Evolutionary conservation across 2,888 invertebrate species (phyloP), one percentile per base, ranked within the genome.

Genomic region (Unio delphinus): DNA sequence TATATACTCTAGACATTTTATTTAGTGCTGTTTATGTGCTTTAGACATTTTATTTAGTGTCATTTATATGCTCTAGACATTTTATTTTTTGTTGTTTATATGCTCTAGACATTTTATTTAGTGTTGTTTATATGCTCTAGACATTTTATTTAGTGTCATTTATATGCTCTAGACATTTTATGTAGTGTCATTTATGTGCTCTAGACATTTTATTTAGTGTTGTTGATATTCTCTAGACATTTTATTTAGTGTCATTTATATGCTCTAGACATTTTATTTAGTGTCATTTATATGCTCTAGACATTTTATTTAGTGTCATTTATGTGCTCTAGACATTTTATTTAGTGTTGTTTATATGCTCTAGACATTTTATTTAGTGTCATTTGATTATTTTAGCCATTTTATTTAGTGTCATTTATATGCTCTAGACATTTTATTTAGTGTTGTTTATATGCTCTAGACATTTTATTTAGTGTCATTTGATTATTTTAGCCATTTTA

Each of bases 371-470:
- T 23, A 58, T 23, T 23, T n/a, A 20, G 20, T 20, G n/a, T n/a
- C n/a, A n/a, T n/a, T n/a, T n/a, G n/a, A n/a, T n/a, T n/a, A n/a
- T n/a, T n/a, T n/a, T n/a, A n/a, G n/a, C n/a, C n/a, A n/a, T 63
- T 30, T 20, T 64, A 23, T 56, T 23, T n/a, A 15, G 54, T 58
- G 34, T 20, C n/a, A 34, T 54, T 70, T 45, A 63, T 74, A 70
- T 64, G 72, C 90, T 91, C 64, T 89, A 94, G 95, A 96, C 90
- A 7, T 34, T 58, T 58, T 58, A 6, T n/a, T 58, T n/a, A 58
- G n/a, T 58, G 20, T 3, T 2, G 3, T 57, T 4, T 23, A 57
- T 57, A 4, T 3, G 3, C 3, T 20, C 4, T 57, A 57, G n/a
- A 20, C 57, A 20, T 57, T 57, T 57, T 23, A 57, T n/a, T 23